A percentile compares a stretch with the other conserved stretches of the same genome.
These are phyloP conservation scores for Polia nebulosa DNA, from an alignment of 2,888 invertebrate species.

Conservation along the genomic window DNA sequence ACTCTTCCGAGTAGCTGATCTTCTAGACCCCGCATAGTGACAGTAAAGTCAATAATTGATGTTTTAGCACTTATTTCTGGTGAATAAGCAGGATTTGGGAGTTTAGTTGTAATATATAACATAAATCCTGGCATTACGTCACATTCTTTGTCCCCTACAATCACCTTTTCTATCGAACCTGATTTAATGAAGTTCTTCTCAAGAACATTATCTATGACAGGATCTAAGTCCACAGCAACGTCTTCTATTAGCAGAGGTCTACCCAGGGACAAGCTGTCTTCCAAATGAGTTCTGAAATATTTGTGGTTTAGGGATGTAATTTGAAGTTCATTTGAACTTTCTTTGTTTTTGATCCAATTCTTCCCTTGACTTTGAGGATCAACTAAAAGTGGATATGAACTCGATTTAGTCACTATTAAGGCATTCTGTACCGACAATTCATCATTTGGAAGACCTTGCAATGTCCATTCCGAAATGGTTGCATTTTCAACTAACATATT, in stretches of 20 bases:
- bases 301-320: slow-evolving; percentile 99
- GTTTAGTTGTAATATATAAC: slow-evolving; percentile 98
- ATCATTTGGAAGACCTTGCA: slow-evolving; percentile 98
- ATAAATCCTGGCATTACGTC: slow-evolving; percentile 99
- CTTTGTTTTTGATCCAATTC: slow-evolving; percentile 99
- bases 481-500: slow-evolving; percentile 98
- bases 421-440: slow-evolving; percentile 99
- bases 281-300: slow-evolving; percentile 97
- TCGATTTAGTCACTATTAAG: slow-evolving; percentile 98
- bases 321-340: slow-evolving; percentile 96
- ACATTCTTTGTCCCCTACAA: slow-evolving; percentile 98
- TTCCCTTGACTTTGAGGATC: slow-evolving; percentile 99
- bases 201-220: slow-evolving; percentile 98
- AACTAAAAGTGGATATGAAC: slow-evolving; percentile 97
- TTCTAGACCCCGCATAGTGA: slow-evolving; percentile 98
- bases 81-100: slow-evolving; percentile 98
- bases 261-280: slow-evolving; percentile 96
- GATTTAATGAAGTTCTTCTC: slow-evolving; percentile 99
- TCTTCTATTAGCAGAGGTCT: slow-evolving; percentile 98
- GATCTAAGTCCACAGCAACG: slow-evolving; percentile 98
- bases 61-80: slow-evolving; percentile 99
- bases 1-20: slow-evolving; percentile 98
- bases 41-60: slow-evolving; percentile 99
- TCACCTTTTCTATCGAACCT: slow-evolving; percentile 98
- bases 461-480: slow-evolving; percentile 98